Percentiles rank a stretch among this genome's conserved stretches.
phyloP scores from a whole-genome alignment of 1,140 invertebrate species.

The Teleopsis dalmanni region DNA sequence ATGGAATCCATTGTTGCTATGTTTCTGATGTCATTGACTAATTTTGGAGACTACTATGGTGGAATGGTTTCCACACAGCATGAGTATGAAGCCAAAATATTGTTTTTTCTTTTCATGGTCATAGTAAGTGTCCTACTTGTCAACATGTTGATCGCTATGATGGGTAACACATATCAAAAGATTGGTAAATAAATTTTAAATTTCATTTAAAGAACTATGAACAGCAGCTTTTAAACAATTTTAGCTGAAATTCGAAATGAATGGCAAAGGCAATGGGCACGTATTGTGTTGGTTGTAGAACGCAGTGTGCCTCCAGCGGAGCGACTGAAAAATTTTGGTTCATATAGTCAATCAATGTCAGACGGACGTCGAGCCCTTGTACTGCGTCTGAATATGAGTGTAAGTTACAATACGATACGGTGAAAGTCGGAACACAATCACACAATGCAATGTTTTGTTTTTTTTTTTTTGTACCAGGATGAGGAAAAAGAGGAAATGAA shows the following conservation, averaged over 20 bases:
- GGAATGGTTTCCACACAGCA: constrained; percentile 83
- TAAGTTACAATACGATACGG: constrained; percentile 45
- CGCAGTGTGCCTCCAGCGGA: constrained; percentile 84
- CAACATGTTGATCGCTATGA: constrained; percentile 99
- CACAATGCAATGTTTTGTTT: too few species aligned
- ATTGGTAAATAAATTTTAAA: too few species aligned
- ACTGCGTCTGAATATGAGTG: constrained; percentile 73
- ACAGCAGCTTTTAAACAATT: too few species aligned
- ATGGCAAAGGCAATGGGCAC: constrained; percentile 97
- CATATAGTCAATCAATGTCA: constrained; percentile 94
- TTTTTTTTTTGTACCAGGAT: constrained; percentile 53
- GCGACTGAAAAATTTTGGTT: constrained; percentile 72
- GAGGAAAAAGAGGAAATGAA: constrained; percentile 91
- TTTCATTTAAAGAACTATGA: too few species aligned
- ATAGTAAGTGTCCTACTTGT: constrained; percentile 91
- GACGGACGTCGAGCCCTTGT: constrained; percentile 82
- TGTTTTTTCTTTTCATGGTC: constrained; percentile 94
- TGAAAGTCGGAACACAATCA: neutral
- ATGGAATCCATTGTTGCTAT: constrained; percentile 92
- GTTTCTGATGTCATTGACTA: constrained; percentile 96
- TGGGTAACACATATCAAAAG: constrained; percentile 98
- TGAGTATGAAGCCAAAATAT: constrained; percentile 77
- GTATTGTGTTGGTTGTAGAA: constrained; percentile 94
- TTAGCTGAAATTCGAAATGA: constrained; percentile 95
- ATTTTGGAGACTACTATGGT: constrained; percentile 89